Evolutionary conservation across 23 tunicate species (phyloP), one percentile per base, ranked within the genome.

Genomic region (Corella eumyota): DNA sequence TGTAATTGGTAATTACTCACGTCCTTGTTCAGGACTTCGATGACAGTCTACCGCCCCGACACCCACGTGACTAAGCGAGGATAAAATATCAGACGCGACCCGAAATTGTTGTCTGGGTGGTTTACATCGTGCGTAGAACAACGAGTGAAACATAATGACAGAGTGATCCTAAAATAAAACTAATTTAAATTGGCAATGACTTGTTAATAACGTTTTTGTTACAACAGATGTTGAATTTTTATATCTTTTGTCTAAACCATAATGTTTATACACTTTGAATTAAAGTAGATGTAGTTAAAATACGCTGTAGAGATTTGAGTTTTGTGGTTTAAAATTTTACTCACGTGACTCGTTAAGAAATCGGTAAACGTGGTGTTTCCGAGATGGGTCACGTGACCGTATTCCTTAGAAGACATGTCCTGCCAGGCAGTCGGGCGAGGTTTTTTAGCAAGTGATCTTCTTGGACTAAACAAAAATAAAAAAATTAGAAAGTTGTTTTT

Each of bases 21-120:
- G 26, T 54, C 96, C 96, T 56, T 88, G 87, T 29, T 88, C 88
- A 4, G 96, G 96, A 26, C 68, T 45, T 32, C 96, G 49, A 61
- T 88, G 83, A 53, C 96, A 88, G 37, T 88, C 96, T 4, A 88
- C 80, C 44, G 96, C 96, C 31, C 96, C 96, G 31, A 78, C 61
- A 33, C 81, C 96, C 26, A 85, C 56, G 27, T 80, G 36, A 5
- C 31, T 52, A 13, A n/a, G 3, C 19, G 21, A 50, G 1, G 32
- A 1, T 1, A 72, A 22, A 17, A 55, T 15, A 6, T 46, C 32
- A n/a, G 83, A 51, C 11, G 78, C 72, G 32, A 35, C 71, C 15
- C 60, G 30, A 35, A 72, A 72, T 13, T 44, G 45, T 0, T 62
- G 37, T 2, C 96, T 35, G 15, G 78, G 60, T 46, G 32, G 27